phyloP scores from a whole-genome alignment of 2,113 vertebrate genomes.

The Casuarius casuarius region DNA sequence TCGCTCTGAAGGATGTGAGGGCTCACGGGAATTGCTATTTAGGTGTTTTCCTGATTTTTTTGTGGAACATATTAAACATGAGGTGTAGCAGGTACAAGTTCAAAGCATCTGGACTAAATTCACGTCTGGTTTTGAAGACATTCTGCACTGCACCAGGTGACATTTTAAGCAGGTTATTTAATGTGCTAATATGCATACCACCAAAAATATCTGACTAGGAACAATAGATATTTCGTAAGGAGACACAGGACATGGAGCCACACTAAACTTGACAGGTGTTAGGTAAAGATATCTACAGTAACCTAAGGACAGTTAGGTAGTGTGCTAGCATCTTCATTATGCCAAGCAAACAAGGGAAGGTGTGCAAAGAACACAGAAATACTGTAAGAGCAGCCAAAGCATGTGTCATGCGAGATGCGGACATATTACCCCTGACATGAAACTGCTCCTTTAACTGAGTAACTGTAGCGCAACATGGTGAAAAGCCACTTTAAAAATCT shows the following conservation, averaged over 20 bases:
- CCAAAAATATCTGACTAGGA: neutral
- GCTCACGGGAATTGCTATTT: neutral
- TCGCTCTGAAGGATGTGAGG: neutral
- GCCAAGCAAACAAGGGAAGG: neutral
- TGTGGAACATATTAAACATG: neutral
- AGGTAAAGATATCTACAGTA: neutral
- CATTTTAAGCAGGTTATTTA: conserved; percentile 32
- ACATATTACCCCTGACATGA: neutral
- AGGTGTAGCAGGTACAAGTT: neutral
- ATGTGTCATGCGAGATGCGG: neutral
- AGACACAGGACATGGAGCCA: neutral
- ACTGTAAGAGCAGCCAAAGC: neutral
- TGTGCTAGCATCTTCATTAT: neutral
- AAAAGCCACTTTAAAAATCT: neutral
- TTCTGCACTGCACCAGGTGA: conserved; percentile 27
- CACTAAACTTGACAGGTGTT: neutral
- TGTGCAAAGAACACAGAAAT: neutral
- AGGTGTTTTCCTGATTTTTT: conserved; percentile 5
- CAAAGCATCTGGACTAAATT: conserved; percentile 9
- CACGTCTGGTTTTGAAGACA: neutral
- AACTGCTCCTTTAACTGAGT: neutral
- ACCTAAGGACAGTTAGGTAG: neutral
- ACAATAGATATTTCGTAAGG: neutral
- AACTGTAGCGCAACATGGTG: neutral
- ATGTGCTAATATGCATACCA: conserved; percentile 31